A percentile compares a stretch with the other conserved stretches of the same genome.
Evolutionary conservation across 2,797 vertebrate species (phyloP).

Genomic region (Alfaro cultratus): DNA sequence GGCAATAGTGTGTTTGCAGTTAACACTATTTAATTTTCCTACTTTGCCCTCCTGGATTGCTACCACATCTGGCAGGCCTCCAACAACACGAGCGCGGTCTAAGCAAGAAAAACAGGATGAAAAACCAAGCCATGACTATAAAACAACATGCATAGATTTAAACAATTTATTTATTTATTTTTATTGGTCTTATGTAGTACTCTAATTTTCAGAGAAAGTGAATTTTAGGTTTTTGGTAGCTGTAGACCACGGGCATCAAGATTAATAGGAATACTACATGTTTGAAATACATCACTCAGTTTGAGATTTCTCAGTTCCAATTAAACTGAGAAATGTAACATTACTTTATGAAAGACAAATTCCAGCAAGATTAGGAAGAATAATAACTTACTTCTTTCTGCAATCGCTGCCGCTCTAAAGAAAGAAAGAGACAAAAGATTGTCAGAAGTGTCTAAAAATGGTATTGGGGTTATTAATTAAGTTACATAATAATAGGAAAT

Average conservation of each 20-base stretch:
- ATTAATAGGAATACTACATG: neutral
- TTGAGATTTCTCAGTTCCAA: no score
- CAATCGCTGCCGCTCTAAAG: slow-evolving; percentile 92
- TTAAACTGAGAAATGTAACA: slow-evolving; percentile 24
- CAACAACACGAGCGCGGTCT: slow-evolving; percentile 96
- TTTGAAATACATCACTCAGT: neutral
- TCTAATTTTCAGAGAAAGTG: neutral
- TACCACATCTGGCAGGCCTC: slow-evolving; percentile 97
- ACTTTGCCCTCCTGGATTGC: slow-evolving; percentile 99
- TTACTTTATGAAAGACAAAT: slow-evolving; percentile 20
- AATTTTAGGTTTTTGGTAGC: neutral
- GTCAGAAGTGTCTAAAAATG: slow-evolving; percentile 70
- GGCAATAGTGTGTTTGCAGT: neutral
- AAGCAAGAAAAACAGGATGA: slow-evolving; percentile 59
- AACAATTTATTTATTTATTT: neutral
- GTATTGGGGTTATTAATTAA: slow-evolving; percentile 29
- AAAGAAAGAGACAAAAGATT: slow-evolving; percentile 68
- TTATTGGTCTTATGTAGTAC: neutral
- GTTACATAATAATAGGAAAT: slow-evolving; percentile 68
- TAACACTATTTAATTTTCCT: slow-evolving; percentile 41
- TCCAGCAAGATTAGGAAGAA: slow-evolving; percentile 40
- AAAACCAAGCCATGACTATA: neutral
- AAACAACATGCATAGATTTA: neutral
- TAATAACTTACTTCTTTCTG: slow-evolving; percentile 95
- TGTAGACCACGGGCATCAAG: neutral